These are phyloP conservation scores for Autographa gamma DNA, from an alignment of 2,888 invertebrate species.

Conservation along the genomic window DNA sequence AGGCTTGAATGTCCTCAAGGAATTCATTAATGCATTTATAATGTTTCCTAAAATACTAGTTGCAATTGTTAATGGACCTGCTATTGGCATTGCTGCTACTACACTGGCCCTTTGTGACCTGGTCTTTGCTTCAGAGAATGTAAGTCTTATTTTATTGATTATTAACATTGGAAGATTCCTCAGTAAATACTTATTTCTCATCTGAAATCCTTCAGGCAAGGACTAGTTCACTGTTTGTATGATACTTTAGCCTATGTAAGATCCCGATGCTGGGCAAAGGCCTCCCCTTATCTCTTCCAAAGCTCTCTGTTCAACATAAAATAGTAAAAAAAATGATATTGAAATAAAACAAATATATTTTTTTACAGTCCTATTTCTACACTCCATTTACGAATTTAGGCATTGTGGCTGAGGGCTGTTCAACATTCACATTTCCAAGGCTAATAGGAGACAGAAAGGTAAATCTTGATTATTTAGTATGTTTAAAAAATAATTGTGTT, in stretches of 20 bases:
- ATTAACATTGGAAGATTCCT: neutral
- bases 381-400: slow-evolving; percentile 96
- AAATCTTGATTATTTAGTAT: slow-evolving; percentile 16
- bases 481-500: too few relatives aligned
- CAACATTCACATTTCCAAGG: slow-evolving; percentile 94
- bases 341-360: slow-evolving; percentile 6
- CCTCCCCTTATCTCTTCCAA: too few relatives aligned
- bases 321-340: too few relatives aligned
- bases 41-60: slow-evolving; percentile 96
- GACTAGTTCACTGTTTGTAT: too few relatives aligned
- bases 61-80: slow-evolving; percentile 97
- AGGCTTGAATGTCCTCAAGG: slow-evolving; percentile 78
- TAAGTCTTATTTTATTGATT: slow-evolving; percentile 71
- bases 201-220: too few relatives aligned
- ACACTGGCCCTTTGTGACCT: slow-evolving; percentile 95
- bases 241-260: too few relatives aligned
- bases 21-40: slow-evolving; percentile 93
- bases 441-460: slow-evolving; percentile 95
- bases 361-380: slow-evolving; percentile 93
- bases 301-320: too few relatives aligned
- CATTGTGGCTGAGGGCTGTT: slow-evolving; percentile 96
- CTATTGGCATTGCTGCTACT: slow-evolving; percentile 97
- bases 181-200: too few relatives aligned
- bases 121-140: slow-evolving; percentile 95
- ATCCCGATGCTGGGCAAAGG: too few relatives aligned